Evolutionary conservation across 2,797 vertebrate genomes (phyloP), one percentile per base, ranked within the genome.

Genomic region (Brachymystax lenok): DNA sequence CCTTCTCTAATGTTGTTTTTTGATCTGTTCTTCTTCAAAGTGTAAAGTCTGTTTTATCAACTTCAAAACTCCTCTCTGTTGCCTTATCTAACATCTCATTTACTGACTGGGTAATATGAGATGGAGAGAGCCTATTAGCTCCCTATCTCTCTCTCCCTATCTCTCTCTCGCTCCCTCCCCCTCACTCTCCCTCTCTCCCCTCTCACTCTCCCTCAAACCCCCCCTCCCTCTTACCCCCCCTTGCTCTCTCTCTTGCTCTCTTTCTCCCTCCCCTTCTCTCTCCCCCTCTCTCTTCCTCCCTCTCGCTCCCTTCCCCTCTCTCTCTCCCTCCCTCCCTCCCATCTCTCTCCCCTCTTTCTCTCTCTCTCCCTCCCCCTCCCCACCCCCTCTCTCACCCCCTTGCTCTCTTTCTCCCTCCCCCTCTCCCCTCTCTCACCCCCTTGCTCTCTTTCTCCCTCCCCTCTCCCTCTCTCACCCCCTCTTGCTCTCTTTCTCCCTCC

Each of bases 21-120:
- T 92, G 86, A 92, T 93, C 88, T 83, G 83, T 86, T 79, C 24
- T 80, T 87, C 92, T 92, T 94, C 90, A 94, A 94, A 93, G 92
- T 85, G 87, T 76, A 87, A 80, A 89, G 85, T 90, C 87, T 85
- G 84, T 81, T 88, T 87, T 83, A 83, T 90, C 90, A 85, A 89
- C 75, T 63, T 85, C 87, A 90, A 90, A 86, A 82, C 88, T 84
- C 19, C 30, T 84, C 79, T 86, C 80, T 86, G 86, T 61, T 4
- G 85, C 86, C 89, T 88, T 92, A 92, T 92, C 92, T 82, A 89
- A 91, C 88, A 88, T 92, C 91, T 92, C 85, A 88, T 92, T 89
- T 90, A 90, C 69, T 81, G 78, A 82, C 82, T 89, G 90, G 89
- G 91, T 87, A 86, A 54, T 40, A 40, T 40, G 40, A 40, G 7